Evolutionary conservation across 2,888 invertebrate species (phyloP).

Genomic region (Leptothorax acervorum): DNA sequence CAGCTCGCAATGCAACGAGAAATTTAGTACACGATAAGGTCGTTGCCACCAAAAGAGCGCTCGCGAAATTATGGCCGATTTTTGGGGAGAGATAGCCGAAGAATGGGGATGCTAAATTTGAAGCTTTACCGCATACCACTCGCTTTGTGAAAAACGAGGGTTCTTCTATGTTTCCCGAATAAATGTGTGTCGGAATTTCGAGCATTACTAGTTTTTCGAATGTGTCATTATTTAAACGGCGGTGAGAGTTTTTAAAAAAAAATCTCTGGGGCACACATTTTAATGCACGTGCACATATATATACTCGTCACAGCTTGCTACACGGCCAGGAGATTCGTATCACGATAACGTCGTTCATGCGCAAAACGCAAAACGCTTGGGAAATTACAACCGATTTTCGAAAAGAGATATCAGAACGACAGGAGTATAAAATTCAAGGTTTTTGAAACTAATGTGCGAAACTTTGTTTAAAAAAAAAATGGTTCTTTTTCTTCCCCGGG

Average conservation of each 20-base stretch:
- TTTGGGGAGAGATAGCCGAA: constrained; percentile 4
- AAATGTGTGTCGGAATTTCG: constrained; percentile 8
- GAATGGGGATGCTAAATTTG: constrained; percentile 6
- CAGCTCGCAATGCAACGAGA: constrained; percentile 35
- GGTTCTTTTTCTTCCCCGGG: neutral
- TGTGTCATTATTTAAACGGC: constrained; percentile 17
- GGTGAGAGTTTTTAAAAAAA: neutral
- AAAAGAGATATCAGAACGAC: constrained; percentile 4
- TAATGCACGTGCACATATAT: neutral
- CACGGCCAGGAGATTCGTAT: neutral
- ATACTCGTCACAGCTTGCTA: neutral
- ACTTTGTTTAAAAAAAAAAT: neutral
- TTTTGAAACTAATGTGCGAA: neutral
- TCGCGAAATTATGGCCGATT: constrained; percentile 28
- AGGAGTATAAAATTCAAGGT: constrained; percentile 2
- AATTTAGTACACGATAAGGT: constrained; percentile 38
- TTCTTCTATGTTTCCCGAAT: neutral
- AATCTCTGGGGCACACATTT: neutral
- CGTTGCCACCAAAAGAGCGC: constrained; percentile 28
- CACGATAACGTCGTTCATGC: constrained; percentile 21
- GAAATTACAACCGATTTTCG: constrained; percentile 30
- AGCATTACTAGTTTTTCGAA: constrained; percentile 16
- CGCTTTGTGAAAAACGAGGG: constrained; percentile 1
- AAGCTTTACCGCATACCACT: neutral
- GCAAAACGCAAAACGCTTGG: constrained; percentile 23